phyloP scores from a whole-genome alignment of 2,113 vertebrate species.

The Cygnus buccinator region DNA sequence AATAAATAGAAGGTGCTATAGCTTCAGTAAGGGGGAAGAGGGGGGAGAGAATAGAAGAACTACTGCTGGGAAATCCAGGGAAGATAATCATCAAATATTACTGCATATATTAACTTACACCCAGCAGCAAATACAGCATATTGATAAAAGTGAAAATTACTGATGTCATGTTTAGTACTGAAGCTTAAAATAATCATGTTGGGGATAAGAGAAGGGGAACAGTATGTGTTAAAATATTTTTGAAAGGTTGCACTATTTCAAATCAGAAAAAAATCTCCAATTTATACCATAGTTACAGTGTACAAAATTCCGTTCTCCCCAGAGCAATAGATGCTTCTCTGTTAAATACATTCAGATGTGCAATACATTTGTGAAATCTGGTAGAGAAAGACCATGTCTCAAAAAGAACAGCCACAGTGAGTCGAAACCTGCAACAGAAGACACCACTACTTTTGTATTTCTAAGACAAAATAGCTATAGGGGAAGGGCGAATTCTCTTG shows the following conservation, averaged over 20 bases:
- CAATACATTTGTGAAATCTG: neutral
- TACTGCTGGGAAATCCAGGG: neutral
- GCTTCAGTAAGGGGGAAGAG: neutral
- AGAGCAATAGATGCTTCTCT: neutral
- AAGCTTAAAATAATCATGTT: neutral
- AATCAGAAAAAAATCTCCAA: neutral
- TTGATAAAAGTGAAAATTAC: neutral
- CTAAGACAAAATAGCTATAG: neutral
- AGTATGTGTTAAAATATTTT: neutral
- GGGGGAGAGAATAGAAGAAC: neutral
- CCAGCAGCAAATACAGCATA: neutral
- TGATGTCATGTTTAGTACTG: neutral
- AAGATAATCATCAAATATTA: neutral
- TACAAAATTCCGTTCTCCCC: fast-evolving
- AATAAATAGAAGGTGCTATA: neutral
- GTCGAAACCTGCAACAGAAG: neutral
- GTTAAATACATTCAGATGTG: neutral
- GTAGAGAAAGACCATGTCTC: neutral
- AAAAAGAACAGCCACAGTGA: neutral
- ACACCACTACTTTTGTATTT: neutral
- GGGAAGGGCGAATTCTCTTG: neutral
- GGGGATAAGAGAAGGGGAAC: neutral
- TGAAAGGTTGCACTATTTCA: neutral
- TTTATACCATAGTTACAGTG: neutral
- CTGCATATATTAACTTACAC: neutral